Evolutionary conservation across 1,140 invertebrate species (phyloP), one percentile per base, ranked within the genome.

Genomic region (Bemisia tabaci): DNA sequence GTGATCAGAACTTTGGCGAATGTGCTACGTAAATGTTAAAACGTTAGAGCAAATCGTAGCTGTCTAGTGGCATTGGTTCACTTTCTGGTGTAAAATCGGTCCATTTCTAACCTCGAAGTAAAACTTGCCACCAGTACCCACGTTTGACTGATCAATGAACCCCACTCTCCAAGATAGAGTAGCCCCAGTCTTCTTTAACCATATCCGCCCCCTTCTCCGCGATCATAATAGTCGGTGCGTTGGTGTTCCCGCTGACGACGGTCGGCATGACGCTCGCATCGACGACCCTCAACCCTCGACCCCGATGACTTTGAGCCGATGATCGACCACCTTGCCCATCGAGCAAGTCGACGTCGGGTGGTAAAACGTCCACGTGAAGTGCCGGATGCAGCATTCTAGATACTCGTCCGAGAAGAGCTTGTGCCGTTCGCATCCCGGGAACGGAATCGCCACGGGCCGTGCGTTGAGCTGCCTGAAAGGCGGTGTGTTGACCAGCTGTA

Each of bases 161-260:
- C n/a, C n/a, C n/a, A n/a, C n/a, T n/a, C n/a, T n/a, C n/a, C n/a
- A n/a, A n/a, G n/a, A n/a, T n/a, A n/a, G n/a, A n/a, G n/a, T n/a
- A n/a, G n/a, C n/a, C n/a, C 33, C 61, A 67, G 24, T 26, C 21
- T 5, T 2, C 12, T 64, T 89, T 89, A 59, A 91, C 88, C 77
- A 90, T 82, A 71, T 91, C 89, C 9, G 86, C 85, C 9, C 80
- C 87, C 74, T 89, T 90, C 73, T 92, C 89, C 1, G 82, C 89
- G 11, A 88, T 87, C 86, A 88, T 88, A 11, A 88, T 86, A 1
- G 82, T 82, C 0, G 87, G 85, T 1, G 87, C 87, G 62, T 70
- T 68, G 1, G 69, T 70, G 60, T 70, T 70, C 69, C n/a, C n/a
- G n/a, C n/a, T n/a, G n/a, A n/a, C n/a, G n/a, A n/a, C n/a, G n/a